phyloP scores from a whole-genome alignment of 2,113 vertebrate genomes.

The Nettapus auritus region DNA sequence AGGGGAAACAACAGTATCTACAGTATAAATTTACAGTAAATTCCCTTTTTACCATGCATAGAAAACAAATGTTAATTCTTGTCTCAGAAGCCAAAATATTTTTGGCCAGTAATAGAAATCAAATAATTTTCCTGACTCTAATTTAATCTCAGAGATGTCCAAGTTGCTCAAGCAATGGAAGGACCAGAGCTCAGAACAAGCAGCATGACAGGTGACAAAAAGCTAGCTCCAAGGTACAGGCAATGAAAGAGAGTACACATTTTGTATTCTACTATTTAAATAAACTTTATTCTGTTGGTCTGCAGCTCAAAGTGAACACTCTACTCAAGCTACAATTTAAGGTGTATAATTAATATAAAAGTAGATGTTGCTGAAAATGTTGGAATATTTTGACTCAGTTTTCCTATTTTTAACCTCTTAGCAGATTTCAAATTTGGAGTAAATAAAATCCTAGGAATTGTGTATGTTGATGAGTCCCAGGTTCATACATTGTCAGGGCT shows the following conservation, averaged over 20 bases:
- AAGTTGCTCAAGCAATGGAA: neutral
- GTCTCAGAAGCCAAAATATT: neutral
- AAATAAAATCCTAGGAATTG: neutral
- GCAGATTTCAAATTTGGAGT: neutral
- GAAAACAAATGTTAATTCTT: neutral
- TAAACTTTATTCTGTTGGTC: neutral
- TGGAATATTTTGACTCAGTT: neutral
- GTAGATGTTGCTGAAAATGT: neutral
- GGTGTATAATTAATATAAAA: neutral
- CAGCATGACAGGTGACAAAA: accelerated
- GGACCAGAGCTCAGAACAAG: neutral
- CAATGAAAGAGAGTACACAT: neutral
- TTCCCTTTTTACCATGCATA: neutral
- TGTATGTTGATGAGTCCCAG: accelerated
- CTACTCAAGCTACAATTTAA: neutral
- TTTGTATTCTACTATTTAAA: neutral
- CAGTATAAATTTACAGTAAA: neutral
- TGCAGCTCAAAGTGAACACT: neutral
- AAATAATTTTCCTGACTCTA: neutral
- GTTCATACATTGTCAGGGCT: neutral
- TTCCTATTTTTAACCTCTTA: neutral
- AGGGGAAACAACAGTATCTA: neutral
- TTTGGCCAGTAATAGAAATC: neutral
- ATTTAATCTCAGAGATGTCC: neutral
- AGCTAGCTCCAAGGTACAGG: neutral